phyloP scores from a whole-genome alignment of 1,140 invertebrate species.

The Drosophila truncata region DNA sequence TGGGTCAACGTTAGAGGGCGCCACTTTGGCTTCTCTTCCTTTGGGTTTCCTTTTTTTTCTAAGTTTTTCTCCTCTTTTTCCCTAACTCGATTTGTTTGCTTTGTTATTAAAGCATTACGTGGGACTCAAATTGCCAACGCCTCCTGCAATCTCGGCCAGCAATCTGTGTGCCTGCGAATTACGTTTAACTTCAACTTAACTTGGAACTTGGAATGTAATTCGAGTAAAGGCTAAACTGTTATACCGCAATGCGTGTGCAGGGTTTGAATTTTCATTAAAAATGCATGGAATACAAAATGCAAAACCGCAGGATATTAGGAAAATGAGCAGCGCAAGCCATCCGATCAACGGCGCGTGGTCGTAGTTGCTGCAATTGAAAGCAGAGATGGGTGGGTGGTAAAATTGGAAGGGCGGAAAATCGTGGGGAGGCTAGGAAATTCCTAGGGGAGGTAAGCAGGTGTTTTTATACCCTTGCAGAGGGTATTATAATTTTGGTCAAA shows the following conservation, averaged over 20 bases:
- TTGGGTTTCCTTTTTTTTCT: not conserved
- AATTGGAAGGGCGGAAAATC: conserved; percentile 5
- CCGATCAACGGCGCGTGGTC: not conserved
- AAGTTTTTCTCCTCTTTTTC: not conserved
- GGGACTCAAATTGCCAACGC: conserved; percentile 39
- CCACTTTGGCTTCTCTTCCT: conserved; percentile 12
- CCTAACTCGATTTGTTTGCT: conserved; percentile 40
- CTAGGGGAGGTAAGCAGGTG: conserved; percentile 21
- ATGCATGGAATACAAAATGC: conserved; percentile 41
- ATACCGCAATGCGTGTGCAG: conserved; percentile 33
- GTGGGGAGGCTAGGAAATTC: not conserved
- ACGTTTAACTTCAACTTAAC: conserved; percentile 30
- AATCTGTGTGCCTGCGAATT: conserved; percentile 31
- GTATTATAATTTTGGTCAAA: too few relatives aligned
- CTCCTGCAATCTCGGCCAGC: conserved; percentile 41
- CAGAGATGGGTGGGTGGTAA: not conserved
- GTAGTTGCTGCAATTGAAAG: conserved; percentile 12
- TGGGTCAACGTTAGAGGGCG: conserved; percentile 76
- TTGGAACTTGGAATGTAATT: conserved; percentile 31
- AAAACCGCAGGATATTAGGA: conserved; percentile 29
- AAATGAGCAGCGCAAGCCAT: conserved; percentile 5
- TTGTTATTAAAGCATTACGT: conserved; percentile 56
- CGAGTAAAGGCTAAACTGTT: conserved; percentile 40
- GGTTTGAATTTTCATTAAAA: conserved; percentile 31
- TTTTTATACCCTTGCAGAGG: too few relatives aligned